These are phyloP conservation scores for Strigamia maritima DNA, from an alignment of 2,888 invertebrate genomes.

Conservation along the genomic window DNA sequence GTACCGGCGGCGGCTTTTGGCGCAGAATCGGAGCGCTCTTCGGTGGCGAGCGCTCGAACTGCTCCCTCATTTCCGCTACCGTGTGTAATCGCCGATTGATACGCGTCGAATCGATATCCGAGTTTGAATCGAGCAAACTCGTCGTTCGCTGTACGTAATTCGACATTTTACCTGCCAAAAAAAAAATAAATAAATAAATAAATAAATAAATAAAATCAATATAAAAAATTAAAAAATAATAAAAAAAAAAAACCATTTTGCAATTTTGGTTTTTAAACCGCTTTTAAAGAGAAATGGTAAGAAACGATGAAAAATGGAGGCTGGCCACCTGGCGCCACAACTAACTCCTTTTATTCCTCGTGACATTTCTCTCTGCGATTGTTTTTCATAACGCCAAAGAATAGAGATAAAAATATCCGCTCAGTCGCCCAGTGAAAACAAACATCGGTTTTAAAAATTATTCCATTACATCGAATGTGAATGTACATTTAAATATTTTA, in stretches of 20 bases:
- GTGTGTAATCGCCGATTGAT: not conserved
- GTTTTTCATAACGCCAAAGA: no score
- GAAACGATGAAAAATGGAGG: not conserved
- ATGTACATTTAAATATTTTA: no score
- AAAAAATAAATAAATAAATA: not conserved
- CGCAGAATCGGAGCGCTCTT: conserved; percentile 29
- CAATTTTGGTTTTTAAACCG: no score
- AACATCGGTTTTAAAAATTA: no score
- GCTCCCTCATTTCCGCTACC: not conserved
- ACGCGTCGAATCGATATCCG: not conserved
- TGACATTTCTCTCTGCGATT: no score
- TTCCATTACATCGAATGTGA: no score
- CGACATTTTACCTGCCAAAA: not conserved
- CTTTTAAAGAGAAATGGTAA: no score
- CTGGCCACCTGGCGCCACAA: not conserved
- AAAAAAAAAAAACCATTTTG: not conserved
- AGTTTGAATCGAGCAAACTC: conserved; percentile 9
- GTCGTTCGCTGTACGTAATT: not conserved
- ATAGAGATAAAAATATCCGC: no score
- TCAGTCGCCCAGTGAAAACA: no score
- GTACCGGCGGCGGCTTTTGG: not conserved
- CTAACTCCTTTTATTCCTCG: no score
- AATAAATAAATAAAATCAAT: no score
- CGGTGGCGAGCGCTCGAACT: conserved; percentile 7
- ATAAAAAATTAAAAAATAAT: not conserved